Evolutionary conservation across 2,113 vertebrate genomes (phyloP).

Genomic region (Etheostoma cragini): DNA sequence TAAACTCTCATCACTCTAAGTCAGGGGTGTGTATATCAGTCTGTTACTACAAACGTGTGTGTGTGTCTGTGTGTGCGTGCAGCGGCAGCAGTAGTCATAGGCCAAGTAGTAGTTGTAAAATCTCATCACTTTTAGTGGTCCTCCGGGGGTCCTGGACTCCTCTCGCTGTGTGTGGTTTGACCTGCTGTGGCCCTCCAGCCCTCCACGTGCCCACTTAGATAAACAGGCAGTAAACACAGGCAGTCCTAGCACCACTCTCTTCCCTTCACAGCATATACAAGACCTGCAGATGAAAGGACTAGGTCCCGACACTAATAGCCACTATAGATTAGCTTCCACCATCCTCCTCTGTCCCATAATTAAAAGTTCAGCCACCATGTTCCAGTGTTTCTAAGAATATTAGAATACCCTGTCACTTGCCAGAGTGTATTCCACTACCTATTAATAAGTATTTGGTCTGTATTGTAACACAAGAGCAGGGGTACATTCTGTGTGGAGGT

Average conservation of each 20-base stretch:
- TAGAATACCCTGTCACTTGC: slow-evolving; percentile 16
- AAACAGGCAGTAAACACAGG: slow-evolving; percentile 83
- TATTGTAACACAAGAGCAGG: slow-evolving; percentile 3
- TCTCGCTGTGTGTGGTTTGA: slow-evolving; percentile 84
- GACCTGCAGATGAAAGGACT: slow-evolving; percentile 78
- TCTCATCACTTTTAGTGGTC: slow-evolving; percentile 82
- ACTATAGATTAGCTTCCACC: slow-evolving; percentile 73
- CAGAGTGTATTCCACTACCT: not conserved
- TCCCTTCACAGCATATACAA: slow-evolving; percentile 77
- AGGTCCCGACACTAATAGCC: slow-evolving; percentile 71
- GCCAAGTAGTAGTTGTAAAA: slow-evolving; percentile 76
- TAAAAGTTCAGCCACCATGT: slow-evolving; percentile 68
- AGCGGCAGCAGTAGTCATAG: slow-evolving; percentile 70
- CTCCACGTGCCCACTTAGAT: slow-evolving; percentile 81
- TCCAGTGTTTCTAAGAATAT: slow-evolving; percentile 55
- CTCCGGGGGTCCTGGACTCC: slow-evolving; percentile 73
- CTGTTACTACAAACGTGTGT: slow-evolving; percentile 46
- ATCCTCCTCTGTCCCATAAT: slow-evolving; percentile 61
- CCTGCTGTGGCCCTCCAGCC: slow-evolving; percentile 67
- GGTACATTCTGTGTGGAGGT: not conserved
- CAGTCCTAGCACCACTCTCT: slow-evolving; percentile 71
- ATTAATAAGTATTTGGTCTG: not conserved
- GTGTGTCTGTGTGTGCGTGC: slow-evolving; percentile 56
- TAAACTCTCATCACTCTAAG: slow-evolving; percentile 82
- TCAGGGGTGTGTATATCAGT: slow-evolving; percentile 59